A percentile compares a stretch with the other conserved stretches of the same genome.
phyloP scores from a whole-genome alignment of 1,140 invertebrate genomes.

The Campoletis sonorensis region DNA sequence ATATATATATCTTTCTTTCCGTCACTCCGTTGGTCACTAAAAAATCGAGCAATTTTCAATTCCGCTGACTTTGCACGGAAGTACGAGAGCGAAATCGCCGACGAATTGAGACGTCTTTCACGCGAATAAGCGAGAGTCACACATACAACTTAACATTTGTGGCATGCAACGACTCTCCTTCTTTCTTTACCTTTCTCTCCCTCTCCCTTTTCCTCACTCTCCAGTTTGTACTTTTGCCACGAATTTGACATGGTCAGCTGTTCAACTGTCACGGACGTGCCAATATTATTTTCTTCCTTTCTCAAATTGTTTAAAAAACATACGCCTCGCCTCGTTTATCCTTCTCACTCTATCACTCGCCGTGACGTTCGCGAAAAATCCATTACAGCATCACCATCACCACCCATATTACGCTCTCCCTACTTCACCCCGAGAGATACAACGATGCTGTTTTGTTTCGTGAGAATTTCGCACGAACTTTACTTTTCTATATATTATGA shows the following conservation, averaged over 20 bases:
- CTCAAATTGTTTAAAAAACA: not conserved
- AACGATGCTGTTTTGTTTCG: slow-evolving; percentile 42
- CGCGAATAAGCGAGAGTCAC: slow-evolving; percentile 23
- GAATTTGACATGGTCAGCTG: slow-evolving; percentile 66
- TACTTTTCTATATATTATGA: slow-evolving; percentile 26
- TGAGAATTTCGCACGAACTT: slow-evolving; percentile 38
- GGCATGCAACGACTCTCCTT: slow-evolving; percentile 35
- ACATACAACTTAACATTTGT: slow-evolving; percentile 22
- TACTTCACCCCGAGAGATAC: not conserved
- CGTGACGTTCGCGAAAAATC: slow-evolving; percentile 29
- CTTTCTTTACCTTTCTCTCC: not conserved
- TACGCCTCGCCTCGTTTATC: not conserved
- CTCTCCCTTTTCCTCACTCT: slow-evolving; percentile 26
- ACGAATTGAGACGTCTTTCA: slow-evolving; percentile 59
- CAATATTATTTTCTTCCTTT: slow-evolving; percentile 10
- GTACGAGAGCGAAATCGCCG: slow-evolving; percentile 42
- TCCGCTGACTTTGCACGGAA: slow-evolving; percentile 65
- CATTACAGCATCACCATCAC: slow-evolving; percentile 30
- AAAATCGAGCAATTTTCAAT: slow-evolving; percentile 64
- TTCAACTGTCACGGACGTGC: slow-evolving; percentile 38
- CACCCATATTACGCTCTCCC: not conserved
- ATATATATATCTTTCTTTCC: not conserved
- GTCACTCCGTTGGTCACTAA: slow-evolving; percentile 13
- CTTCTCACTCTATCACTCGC: slow-evolving; percentile 22
- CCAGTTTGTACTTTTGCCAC: slow-evolving; percentile 45